Conservation (phyloP, 2,113 vertebrate genomes). For the Delphinapterus leucas region DNA sequence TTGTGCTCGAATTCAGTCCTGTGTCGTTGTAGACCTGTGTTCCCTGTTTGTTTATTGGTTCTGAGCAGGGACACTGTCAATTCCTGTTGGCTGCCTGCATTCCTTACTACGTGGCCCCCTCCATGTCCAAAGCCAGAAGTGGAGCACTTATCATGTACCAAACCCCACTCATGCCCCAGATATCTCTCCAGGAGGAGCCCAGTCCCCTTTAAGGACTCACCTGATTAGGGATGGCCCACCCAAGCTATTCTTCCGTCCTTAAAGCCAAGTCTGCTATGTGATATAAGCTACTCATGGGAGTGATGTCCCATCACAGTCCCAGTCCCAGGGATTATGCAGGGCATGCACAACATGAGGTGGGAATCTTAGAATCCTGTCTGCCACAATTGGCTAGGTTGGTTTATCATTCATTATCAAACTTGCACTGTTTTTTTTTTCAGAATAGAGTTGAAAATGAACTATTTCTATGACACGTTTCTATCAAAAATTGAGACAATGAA, state of each 20-base stretch:
- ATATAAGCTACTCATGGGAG: background rate
- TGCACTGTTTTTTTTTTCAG: background rate
- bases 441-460: background rate
- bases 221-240: background rate
- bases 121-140: background rate
- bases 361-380: background rate
- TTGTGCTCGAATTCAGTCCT: background rate
- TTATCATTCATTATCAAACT: background rate
- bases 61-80: background rate
- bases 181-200: background rate
- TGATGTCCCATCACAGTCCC: too few relatives aligned
- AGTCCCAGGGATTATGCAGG: background rate
- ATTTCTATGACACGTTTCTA: background rate
- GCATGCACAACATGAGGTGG: accelerated
- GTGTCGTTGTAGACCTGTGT: background rate
- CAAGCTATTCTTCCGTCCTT: background rate
- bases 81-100: background rate
- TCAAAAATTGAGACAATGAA: background rate
- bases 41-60: background rate
- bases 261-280: background rate
- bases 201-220: background rate
- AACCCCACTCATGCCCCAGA: background rate
- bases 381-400: background rate
- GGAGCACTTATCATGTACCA: background rate
- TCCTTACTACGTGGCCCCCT: background rate